Evolutionary conservation across 2,888 invertebrate species (phyloP), one percentile per base, ranked within the genome.

Genomic region (Thymelicus sylvestris): DNA sequence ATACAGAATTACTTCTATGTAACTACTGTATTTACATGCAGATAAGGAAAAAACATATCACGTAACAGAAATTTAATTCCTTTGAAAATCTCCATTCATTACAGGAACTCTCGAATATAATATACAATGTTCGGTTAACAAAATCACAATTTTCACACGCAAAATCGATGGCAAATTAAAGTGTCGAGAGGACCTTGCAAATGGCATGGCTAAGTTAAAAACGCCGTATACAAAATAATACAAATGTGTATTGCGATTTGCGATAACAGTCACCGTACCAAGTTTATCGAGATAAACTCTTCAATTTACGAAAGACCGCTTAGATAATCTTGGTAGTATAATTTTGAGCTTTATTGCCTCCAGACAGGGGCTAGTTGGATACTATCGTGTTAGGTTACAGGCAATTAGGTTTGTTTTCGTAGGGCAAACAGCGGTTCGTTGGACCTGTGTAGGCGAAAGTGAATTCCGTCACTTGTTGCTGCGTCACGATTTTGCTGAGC

Each of bases 401-500:
- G 77, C 76, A 79, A 78, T 81, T 66, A 66, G 55, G 19, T 44
- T 66, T 57, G 55, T 55, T 66, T 78, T 79, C 62, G 75, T 78
- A 83, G 81, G 81, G 80, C 82, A 81, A 83, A 81, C 81, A 78
- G 74, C 77, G 75, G 78, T 87, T 74, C 74, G 86, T 82, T 83
- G 82, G 75, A 86, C 81, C 80, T 73, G 79, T 74, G 80, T 80
- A 83, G 79, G 83, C 83, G 88, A 89, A 89, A 90, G 89, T 88
- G 88, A 87, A 88, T 88, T 86, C 86, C 82, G 81, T 89, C 88
- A 89, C 88, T 89, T 88, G 87, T 88, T 88, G 87, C 85, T 83
- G 83, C 79, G 77, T 83, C 81, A 82, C 79, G 79, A 82, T 77
- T 79, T 70, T 59, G 47, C 65, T 39, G n/a, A 55, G 52, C 39